Base-by-base conservation (phyloP, 1,140 invertebrate species). In the Drosophila sp. region DNA sequence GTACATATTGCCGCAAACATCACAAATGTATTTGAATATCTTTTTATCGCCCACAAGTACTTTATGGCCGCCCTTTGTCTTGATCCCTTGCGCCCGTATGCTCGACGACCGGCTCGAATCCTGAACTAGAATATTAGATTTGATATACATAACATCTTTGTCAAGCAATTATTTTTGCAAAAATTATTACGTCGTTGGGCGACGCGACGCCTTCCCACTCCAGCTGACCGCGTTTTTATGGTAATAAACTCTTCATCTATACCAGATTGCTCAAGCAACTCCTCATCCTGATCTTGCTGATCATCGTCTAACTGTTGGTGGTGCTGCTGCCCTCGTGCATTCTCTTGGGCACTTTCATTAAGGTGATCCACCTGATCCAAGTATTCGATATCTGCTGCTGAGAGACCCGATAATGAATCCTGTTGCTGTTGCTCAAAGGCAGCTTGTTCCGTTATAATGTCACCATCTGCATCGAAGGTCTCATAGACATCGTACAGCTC, bases 1-100 rank as follows among this genome's bases (percentile, higher is more conserved):
- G 76, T 92, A 92, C 74, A 84, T 87, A 33, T 92, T 92, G 30
- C 91, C 91, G 35, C 91, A 92, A 23, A 92, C 80, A 40, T 92
- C 91, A 58, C 91, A 92, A 10, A 91, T 91, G 44, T 90, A 91
- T 64, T 89, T 89, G 8, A 85, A 89, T 66, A 89, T 80, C 55
- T 89, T 89, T 30, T 89, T 89, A 27, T 89, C 84, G 29, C 84
- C 84, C 0, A 86, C 72, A 7, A 87, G 66, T 27, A 86, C 77
- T 55, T 87, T 87, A 55, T 89, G 84, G 1, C 83, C 84, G 8
- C 84, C 84, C 33, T 80, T 90, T 5, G 84, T 89, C 7, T 87
- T 87, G 3, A 89, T 76, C 4, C 84, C 83, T 0, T 71, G 32
- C n/a, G 89, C 78, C 1, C 80, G 70, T 25, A 58, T 29, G 70